Evolutionary conservation across 2,888 invertebrate genomes (phyloP), one percentile per base, ranked within the genome.

Genomic region (Tupiocoris notatus): DNA sequence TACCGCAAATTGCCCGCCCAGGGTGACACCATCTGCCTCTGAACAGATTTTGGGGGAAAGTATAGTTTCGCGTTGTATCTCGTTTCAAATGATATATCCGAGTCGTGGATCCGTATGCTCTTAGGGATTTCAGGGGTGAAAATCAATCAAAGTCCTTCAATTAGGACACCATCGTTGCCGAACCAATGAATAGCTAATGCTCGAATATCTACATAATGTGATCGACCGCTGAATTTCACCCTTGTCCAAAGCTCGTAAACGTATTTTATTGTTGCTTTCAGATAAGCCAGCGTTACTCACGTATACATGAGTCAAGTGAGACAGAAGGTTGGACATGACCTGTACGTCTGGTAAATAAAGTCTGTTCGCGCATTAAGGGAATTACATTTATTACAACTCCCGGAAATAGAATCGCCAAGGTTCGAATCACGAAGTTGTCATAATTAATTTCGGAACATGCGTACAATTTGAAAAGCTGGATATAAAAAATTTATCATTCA

Each of bases 161-260:
- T 59, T 70, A 58, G 70, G 70, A 59, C 58, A 24, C 58, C 59
- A 70, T 59, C 70, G 70, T 58, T 70, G 70, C 70, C 70, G 58
- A 74, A 64, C 74, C 74, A 63, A 74, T 74, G 74, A 74, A 74
- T 74, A 74, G 63, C 57, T 74, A 74, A 74, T 74, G 74, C 64
- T 2, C 20, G 12, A 17, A 39, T 57, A 74, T 74, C 74, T 74
- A 74, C 74, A 74, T 74, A 74, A 74, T 74, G 65, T 54, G 63
- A 24, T 21, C 63, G n/a, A n/a, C n/a, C n/a, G n/a, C n/a, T n/a
- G n/a, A 74, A 39, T 39, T 12, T 39, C 39, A 39, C 39, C 39
- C 39, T 12, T 3, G 39, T 3, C 12, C 39, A 12, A 39, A 39
- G 57, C 64, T 23, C 64, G 64, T 64, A 63, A 64, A 64, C 56